Evolutionary conservation across 2,113 vertebrate genomes (phyloP).

Genomic region (Phylloscopus trochilus): DNA sequence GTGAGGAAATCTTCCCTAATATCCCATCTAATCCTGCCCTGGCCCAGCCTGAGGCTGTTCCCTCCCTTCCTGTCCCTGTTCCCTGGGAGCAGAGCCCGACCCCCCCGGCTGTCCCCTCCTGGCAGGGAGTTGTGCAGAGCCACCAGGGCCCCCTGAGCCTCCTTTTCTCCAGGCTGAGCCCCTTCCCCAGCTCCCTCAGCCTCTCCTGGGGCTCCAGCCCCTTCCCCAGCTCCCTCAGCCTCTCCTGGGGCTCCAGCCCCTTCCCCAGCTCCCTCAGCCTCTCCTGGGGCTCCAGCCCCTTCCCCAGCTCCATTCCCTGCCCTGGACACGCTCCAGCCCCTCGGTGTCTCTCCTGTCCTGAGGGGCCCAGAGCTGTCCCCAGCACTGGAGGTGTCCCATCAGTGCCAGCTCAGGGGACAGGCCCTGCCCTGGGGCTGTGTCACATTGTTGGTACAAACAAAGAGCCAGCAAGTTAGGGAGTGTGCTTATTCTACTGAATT

Average conservation of each 20-base stretch:
- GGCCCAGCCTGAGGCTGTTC: fast-evolving
- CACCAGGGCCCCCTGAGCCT: neutral
- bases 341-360: neutral
- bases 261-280: neutral
- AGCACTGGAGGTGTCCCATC: neutral
- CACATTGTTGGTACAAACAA: fast-evolving
- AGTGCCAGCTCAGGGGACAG: neutral
- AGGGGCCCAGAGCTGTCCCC: neutral
- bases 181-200: no score
- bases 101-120: neutral
- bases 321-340: neutral
- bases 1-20: neutral
- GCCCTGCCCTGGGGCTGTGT: neutral
- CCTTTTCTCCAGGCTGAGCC: neutral
- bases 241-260: neutral
- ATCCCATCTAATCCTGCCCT: fast-evolving
- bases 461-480: neutral
- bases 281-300: neutral
- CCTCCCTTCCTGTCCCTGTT: neutral
- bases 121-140: neutral
- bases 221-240: neutral
- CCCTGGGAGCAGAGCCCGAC: neutral
- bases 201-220: neutral
- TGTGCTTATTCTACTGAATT: neutral
- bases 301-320: neutral